A percentile compares a stretch with the other conserved stretches of the same genome.
Conservation (phyloP, 2,113 vertebrate genomes). For the Halichoeres trimaculatus region DNA sequence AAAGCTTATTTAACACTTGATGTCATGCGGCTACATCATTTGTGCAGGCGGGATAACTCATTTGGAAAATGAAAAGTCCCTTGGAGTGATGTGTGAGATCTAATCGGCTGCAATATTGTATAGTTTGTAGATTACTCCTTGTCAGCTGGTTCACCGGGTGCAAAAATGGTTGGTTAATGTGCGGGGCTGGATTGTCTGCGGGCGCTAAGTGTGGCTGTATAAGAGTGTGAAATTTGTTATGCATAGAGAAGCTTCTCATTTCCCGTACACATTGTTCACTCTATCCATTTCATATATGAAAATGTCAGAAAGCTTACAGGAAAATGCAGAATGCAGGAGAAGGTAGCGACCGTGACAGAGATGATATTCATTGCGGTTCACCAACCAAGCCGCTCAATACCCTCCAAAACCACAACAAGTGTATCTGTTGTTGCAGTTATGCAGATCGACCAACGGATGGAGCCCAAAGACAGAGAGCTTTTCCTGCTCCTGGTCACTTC, state of each 20-base stretch:
- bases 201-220: constrained; percentile 27
- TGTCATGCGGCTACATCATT: constrained; percentile 80
- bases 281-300: background rate
- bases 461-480: constrained; percentile 74
- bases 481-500: constrained; percentile 48
- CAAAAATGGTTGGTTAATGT: constrained; percentile 60
- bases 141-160: constrained; percentile 55
- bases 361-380: constrained; percentile 29
- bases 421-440: constrained; percentile 66
- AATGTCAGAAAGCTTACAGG: constrained; percentile 7
- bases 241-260: constrained; percentile 42
- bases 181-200: constrained; percentile 42
- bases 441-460: constrained; percentile 73
- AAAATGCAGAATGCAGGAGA: constrained; percentile 20
- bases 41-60: constrained; percentile 79
- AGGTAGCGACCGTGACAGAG: constrained; percentile 3
- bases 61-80: constrained; percentile 84
- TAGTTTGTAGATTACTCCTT: constrained; percentile 64
- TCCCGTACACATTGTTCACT: constrained; percentile 44
- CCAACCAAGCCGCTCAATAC: background rate
- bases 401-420: background rate
- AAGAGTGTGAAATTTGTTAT: constrained; percentile 39
- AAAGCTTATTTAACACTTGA: constrained; percentile 83
- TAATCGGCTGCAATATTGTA: constrained; percentile 68
- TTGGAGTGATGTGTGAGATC: constrained; percentile 66